phyloP scores from a whole-genome alignment of 1,140 invertebrate species.

The Aphaenogaster floridana region DNA sequence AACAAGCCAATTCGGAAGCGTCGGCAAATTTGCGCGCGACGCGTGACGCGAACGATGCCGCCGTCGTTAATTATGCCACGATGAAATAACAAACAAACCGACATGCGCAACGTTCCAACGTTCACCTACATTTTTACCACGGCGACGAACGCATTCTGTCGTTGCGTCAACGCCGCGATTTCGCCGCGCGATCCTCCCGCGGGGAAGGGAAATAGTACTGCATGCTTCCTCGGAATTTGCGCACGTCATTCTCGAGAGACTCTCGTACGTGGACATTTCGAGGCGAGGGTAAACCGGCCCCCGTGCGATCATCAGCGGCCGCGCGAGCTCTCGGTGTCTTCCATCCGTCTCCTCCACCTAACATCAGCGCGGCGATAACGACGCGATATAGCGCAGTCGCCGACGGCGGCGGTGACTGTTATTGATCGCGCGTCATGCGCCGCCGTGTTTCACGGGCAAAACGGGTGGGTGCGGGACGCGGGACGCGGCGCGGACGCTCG shows the following conservation, averaged over 20 bases:
- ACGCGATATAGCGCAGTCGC: slow-evolving; percentile 47
- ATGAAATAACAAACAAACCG: not conserved
- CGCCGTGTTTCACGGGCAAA: slow-evolving; percentile 69
- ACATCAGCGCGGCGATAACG: not conserved
- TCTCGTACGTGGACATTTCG: not conserved
- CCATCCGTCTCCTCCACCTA: not conserved
- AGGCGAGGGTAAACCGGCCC: not conserved
- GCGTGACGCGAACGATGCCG: not conserved
- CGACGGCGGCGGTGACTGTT: slow-evolving; percentile 57
- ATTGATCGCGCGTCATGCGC: slow-evolving; percentile 72
- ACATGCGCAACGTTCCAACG: not conserved
- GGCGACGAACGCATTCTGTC: not conserved
- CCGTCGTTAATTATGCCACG: slow-evolving; percentile 24
- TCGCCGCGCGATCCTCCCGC: not conserved
- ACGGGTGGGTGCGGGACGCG: slow-evolving; percentile 58
- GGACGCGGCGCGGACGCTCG: slow-evolving; percentile 17
- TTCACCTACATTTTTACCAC: slow-evolving; percentile 8
- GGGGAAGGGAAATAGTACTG: not conserved
- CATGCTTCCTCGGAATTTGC: not conserved
- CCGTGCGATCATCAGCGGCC: not conserved
- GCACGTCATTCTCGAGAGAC: not conserved
- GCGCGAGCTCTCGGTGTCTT: not conserved
- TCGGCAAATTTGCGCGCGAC: not conserved
- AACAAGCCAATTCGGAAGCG: not conserved
- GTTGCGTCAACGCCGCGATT: not conserved